A percentile compares a stretch with the other conserved stretches of the same genome.
Conservation (phyloP, 1,140 invertebrate species). For the Neodiprion fabricii region DNA sequence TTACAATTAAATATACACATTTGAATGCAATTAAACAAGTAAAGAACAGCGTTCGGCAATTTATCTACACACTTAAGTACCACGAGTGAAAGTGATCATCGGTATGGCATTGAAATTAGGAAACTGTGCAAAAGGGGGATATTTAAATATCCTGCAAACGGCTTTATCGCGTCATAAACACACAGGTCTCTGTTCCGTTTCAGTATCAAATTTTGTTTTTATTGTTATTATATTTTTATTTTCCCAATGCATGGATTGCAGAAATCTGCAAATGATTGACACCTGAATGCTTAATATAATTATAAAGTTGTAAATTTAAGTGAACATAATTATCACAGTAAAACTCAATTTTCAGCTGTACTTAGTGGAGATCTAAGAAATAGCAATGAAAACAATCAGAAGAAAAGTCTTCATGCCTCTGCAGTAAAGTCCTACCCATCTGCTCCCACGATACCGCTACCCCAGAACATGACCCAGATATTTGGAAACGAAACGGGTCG, state of each 20-base stretch:
- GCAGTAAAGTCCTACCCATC: constrained; percentile 44
- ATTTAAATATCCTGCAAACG: not conserved
- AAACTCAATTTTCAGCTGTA: not conserved
- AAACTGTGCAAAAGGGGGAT: not conserved
- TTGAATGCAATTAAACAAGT: no score
- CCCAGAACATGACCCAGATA: constrained; percentile 56
- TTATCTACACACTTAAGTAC: no score
- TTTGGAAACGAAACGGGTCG: constrained; percentile 63
- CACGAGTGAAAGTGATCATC: no score
- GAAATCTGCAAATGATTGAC: not conserved
- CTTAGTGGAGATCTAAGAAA: not conserved
- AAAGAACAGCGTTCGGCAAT: no score
- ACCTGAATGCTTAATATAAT: not conserved
- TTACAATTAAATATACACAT: no score
- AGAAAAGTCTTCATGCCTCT: constrained; percentile 37
- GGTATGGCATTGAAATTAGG: not conserved
- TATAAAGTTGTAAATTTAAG: not conserved
- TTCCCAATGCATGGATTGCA: not conserved
- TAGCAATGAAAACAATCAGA: not conserved
- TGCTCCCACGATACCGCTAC: constrained; percentile 51
- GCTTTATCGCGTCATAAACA: not conserved
- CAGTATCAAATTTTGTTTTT: not conserved
- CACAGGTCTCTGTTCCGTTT: not conserved
- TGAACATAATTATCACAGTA: not conserved
- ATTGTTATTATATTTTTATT: not conserved